Evolutionary conservation across 2,113 vertebrate genomes (phyloP).

Genomic region (Mustela lutreola): DNA sequence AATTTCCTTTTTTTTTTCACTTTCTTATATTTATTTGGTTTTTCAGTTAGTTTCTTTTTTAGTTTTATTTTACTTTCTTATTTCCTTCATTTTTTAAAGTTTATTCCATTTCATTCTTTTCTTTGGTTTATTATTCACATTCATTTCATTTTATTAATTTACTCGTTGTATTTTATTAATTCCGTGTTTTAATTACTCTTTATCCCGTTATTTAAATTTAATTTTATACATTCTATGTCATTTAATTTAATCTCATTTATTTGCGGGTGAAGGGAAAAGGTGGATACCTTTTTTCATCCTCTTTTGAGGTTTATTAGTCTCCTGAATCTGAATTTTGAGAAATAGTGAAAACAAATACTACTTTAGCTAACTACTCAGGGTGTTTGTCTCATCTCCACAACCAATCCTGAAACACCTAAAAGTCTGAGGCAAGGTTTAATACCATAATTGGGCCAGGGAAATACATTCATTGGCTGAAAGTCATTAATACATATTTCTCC

Average conservation of each 20-base stretch:
- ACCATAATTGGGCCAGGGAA: not conserved
- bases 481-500: not conserved
- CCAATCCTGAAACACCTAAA: not conserved
- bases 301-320: not conserved
- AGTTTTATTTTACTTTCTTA: not conserved
- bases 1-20: not conserved
- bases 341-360: not conserved
- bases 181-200: not conserved
- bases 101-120: not conserved
- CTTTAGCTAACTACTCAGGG: not conserved
- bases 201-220: not conserved
- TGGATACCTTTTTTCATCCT: not conserved
- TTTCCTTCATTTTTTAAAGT: not conserved
- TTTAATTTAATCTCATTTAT: not conserved
- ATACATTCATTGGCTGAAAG: not conserved
- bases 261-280: not conserved
- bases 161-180: not conserved
- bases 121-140: not conserved
- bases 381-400: not conserved
- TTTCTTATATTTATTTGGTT: not conserved
- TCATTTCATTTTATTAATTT: not conserved
- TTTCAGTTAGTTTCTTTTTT: not conserved
- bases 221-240: not conserved
- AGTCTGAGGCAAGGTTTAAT: not conserved
- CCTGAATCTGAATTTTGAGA: not conserved